Evolutionary conservation across 2,113 vertebrate genomes (phyloP).

Genomic region (Sitta europaea): DNA sequence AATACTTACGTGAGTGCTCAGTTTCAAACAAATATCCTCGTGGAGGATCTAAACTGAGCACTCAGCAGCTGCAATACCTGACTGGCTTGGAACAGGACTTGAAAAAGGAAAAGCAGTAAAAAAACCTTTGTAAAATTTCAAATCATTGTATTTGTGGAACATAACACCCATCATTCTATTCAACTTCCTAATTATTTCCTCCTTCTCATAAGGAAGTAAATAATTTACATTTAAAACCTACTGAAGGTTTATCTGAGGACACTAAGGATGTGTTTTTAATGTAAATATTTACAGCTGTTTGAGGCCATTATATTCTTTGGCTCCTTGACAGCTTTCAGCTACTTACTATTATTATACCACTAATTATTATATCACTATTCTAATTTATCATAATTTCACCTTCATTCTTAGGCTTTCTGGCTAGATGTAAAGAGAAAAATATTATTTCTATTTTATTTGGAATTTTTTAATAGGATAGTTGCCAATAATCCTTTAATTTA

Average conservation of each 20-base stretch:
- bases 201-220: neutral
- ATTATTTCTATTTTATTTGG: neutral
- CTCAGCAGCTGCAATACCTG: neutral
- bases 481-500: neutral
- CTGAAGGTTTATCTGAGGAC: neutral
- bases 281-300: neutral
- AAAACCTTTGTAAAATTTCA: neutral
- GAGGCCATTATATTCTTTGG: neutral
- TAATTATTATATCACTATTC: too few relatives aligned
- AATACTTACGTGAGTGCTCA: neutral
- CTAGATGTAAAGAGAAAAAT: neutral
- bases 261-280: neutral
- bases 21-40: neutral
- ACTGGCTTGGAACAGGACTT: neutral
- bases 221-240: neutral
- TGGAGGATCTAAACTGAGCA: neutral
- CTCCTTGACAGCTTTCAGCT: neutral
- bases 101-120: neutral
- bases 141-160: neutral
- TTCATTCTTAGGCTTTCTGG: neutral
- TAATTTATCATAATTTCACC: neutral
- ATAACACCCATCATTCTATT: neutral
- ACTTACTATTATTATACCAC: neutral
- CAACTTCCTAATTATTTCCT: neutral
- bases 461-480: neutral